Conservation (phyloP, 2,888 invertebrate genomes). For the Neoascia interrupta region DNA sequence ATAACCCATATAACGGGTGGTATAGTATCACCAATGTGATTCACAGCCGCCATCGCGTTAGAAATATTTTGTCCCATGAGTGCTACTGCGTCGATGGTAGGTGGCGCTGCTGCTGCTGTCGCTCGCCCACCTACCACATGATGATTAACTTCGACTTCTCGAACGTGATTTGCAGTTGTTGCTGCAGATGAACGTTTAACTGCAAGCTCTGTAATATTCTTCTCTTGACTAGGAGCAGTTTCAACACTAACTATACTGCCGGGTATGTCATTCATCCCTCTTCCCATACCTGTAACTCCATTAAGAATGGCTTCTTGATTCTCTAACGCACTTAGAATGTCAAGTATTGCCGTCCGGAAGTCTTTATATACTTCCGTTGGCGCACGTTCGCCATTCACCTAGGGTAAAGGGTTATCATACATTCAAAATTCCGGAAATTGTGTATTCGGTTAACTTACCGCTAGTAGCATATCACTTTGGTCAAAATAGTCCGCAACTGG, state of each 20-base stretch:
- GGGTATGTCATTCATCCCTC: conserved; percentile 82
- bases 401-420: conserved; percentile 66
- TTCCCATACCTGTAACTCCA: conserved; percentile 83
- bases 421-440: too few species aligned
- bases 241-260: conserved; percentile 84
- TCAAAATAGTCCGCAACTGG: conserved; percentile 95
- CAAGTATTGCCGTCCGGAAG: conserved; percentile 88
- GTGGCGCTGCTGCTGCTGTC: neutral
- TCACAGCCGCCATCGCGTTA: conserved; percentile 70
- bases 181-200: conserved; percentile 69
- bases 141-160: conserved; percentile 70
- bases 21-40: conserved; percentile 69
- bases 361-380: conserved; percentile 93
- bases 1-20: conserved; percentile 83
- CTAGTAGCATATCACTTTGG: conserved; percentile 88
- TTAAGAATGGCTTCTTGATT: conserved; percentile 83
- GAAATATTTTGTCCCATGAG: conserved; percentile 68
- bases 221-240: conserved; percentile 81
- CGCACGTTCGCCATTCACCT: conserved; percentile 94
- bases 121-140: neutral
- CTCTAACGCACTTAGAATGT: conserved; percentile 86
- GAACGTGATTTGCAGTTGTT: conserved; percentile 61
- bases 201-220: conserved; percentile 75
- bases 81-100: conserved; percentile 67
- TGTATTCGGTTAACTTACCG: conserved; percentile 80